A percentile compares a stretch with the other conserved stretches of the same genome.
Conservation (phyloP, 1,140 invertebrate species). For the Ooceraea biroi region DNA sequence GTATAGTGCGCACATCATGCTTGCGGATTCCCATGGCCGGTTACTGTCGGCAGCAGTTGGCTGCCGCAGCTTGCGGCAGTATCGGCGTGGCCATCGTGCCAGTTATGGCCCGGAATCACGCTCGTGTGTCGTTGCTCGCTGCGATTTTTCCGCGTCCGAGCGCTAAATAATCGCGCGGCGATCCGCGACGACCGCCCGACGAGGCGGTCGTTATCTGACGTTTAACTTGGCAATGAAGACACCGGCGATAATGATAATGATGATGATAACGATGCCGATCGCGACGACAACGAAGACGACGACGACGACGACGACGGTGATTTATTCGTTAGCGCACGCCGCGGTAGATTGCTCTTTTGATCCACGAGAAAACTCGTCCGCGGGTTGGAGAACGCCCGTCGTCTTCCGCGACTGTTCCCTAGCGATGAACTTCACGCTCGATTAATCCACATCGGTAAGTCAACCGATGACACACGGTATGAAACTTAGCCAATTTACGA, state of each 20-base stretch:
- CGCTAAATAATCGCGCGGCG: neutral
- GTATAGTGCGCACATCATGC: slow-evolving; percentile 45
- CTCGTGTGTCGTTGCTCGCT: neutral
- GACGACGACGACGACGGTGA: neutral
- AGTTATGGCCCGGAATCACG: slow-evolving; percentile 29
- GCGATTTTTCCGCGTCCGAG: neutral
- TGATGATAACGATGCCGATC: too few species aligned
- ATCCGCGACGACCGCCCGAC: neutral
- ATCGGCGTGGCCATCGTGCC: slow-evolving; percentile 40
- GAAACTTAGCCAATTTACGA: neutral
- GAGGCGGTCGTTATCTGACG: neutral
- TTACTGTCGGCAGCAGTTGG: slow-evolving; percentile 14
- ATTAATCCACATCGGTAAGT: slow-evolving; percentile 3
- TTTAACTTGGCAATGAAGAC: neutral
- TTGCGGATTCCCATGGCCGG: slow-evolving; percentile 22
- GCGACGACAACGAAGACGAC: neutral
- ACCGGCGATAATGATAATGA: neutral
- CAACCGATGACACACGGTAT: neutral
- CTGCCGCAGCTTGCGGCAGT: slow-evolving; percentile 37
- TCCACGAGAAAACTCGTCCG: neutral
- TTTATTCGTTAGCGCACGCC: neutral
- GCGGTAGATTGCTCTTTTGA: neutral
- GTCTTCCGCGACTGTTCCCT: neutral
- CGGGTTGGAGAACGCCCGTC: too few species aligned
- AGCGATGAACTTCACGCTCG: slow-evolving; percentile 8